phyloP scores from a whole-genome alignment of 2,113 vertebrate genomes.

The Tyrannus savana region DNA sequence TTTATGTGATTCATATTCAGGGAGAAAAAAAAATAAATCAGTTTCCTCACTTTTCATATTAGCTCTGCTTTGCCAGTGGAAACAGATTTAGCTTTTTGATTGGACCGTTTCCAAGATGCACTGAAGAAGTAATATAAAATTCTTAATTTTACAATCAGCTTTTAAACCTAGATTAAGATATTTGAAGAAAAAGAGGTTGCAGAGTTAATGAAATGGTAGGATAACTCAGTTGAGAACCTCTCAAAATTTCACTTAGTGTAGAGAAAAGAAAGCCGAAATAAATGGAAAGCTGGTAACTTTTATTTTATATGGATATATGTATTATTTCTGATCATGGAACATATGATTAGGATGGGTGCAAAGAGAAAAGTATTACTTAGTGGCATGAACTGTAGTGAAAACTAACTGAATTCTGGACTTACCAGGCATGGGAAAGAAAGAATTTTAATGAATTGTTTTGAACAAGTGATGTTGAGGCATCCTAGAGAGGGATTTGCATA shows the following conservation, averaged over 20 bases:
- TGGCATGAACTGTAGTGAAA: neutral
- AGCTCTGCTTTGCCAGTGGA: neutral
- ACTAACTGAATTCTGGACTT: neutral
- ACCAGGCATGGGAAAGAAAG: neutral
- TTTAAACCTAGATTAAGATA: neutral
- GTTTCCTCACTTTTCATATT: neutral
- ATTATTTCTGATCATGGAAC: neutral
- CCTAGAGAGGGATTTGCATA: neutral
- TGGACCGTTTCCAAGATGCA: neutral
- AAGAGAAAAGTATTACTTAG: neutral
- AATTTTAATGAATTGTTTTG: conserved; percentile 3
- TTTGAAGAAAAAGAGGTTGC: neutral
- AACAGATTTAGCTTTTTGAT: neutral
- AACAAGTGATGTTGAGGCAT: neutral
- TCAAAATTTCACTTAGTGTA: neutral
- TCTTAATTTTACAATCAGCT: neutral
- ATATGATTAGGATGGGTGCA: neutral
- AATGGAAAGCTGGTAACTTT: neutral
- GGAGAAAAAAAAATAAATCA: neutral
- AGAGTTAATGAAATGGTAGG: neutral
- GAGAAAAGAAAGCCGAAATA: neutral
- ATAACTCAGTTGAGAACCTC: neutral
- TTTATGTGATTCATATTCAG: neutral
- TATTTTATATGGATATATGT: neutral
- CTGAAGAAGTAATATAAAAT: neutral